Evolutionary conservation across 53 echinoderm and acorn worm species (phyloP).

Genomic region (Arbacia lixula): DNA sequence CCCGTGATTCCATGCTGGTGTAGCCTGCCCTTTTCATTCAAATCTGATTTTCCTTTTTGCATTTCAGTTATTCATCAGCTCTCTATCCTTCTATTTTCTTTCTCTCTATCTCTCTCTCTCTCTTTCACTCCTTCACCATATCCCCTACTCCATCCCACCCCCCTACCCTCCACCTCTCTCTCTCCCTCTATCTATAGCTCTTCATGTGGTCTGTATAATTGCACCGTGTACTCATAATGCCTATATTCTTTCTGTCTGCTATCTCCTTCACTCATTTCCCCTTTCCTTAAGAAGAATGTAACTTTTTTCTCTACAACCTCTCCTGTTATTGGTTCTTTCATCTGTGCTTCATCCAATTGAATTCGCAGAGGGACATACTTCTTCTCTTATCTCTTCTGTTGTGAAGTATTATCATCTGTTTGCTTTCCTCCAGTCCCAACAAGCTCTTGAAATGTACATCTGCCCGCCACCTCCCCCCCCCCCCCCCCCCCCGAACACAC

Average conservation of each 20-base stretch:
- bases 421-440: too few relatives aligned
- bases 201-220: neutral
- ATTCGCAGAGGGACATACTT: too few relatives aligned
- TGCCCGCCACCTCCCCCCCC: too few relatives aligned
- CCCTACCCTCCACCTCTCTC: conserved; percentile 1
- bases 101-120: neutral
- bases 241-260: neutral
- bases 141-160: neutral
- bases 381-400: too few relatives aligned
- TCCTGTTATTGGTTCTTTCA: too few relatives aligned
- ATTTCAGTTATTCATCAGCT: conserved; percentile 9
- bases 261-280: too few relatives aligned
- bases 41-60: conserved; percentile 17
- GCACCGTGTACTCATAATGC: neutral
- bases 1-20: conserved; percentile 2
- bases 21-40: conserved; percentile 16
- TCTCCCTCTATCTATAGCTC: neutral
- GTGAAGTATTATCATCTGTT: too few relatives aligned
- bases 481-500: too few relatives aligned
- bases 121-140: neutral
- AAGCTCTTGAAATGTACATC: too few relatives aligned
- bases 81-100: neutral
- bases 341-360: too few relatives aligned
- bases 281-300: too few relatives aligned
- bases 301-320: too few relatives aligned